These are phyloP conservation scores for Mohoua ochrocephala DNA, from an alignment of 2,113 vertebrate genomes.

Conservation along the genomic window DNA sequence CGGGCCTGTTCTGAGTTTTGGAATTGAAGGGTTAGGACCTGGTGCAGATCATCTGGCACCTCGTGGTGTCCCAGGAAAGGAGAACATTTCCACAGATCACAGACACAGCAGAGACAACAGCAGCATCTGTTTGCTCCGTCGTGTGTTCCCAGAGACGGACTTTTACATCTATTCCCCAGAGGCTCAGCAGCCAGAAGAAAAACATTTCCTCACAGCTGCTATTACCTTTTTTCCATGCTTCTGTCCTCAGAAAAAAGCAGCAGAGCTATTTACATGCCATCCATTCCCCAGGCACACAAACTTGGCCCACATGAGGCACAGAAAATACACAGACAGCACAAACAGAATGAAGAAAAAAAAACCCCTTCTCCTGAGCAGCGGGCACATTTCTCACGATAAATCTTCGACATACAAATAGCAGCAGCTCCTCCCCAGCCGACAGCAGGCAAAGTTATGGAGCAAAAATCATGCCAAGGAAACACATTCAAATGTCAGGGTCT, in stretches of 20 bases:
- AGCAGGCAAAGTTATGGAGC: neutral
- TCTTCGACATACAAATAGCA: conserved; percentile 1
- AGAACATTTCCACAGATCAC: neutral
- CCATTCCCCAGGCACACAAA: neutral
- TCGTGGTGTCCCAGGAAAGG: neutral
- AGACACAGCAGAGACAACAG: neutral
- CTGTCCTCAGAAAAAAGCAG: neutral
- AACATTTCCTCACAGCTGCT: neutral
- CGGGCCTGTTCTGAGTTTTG: neutral
- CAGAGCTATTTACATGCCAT: neutral
- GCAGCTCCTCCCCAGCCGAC: neutral
- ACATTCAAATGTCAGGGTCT: neutral
- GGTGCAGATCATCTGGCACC: neutral
- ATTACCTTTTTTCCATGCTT: neutral
- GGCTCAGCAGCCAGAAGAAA: neutral
- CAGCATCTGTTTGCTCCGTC: neutral
- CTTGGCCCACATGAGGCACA: neutral
- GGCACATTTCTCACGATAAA: conserved; percentile 68
- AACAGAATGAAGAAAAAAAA: neutral
- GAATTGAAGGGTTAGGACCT: neutral
- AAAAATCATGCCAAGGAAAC: neutral
- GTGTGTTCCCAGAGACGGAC: neutral
- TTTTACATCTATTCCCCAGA: neutral
- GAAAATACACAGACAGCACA: neutral
- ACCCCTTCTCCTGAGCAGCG: conserved; percentile 48